Evolutionary conservation across 1,140 invertebrate species (phyloP), one percentile per base, ranked within the genome.

Genomic region (Lepidurus apus): DNA sequence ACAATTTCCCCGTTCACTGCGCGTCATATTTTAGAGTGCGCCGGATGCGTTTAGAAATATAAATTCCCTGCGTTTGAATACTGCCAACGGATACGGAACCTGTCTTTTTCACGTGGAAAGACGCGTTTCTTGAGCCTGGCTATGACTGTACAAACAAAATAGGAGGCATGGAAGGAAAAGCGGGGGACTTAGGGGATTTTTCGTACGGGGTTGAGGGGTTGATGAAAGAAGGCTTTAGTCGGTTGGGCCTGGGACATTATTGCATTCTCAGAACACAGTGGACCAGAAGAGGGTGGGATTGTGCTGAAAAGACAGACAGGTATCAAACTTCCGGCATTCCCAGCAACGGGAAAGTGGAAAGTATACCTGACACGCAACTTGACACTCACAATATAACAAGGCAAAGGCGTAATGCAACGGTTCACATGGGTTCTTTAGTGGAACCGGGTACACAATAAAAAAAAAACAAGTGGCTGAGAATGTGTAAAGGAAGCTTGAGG

Each of bases 321-420:
- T 65, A 65, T 65, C 53, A 65, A 65, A 65, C 53, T 65, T 65
- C 53, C 53, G 53, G 53, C 53, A 65, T 65, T 65, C 53, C 17
- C 21, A 65, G 53, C n/a, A 11, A 65, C 21, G 53, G 53, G 53
- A 65, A 65, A 65, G 21, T 65, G 53, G 53, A 65, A 65, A 65
- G 53, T 13, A 13, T 65, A 65, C 53, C 53, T 65, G 53, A 13
- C 21, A 65, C 8, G 53, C 53, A 65, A 65, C 53, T 65, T 65
- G 53, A 65, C 53, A 65, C 53, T 65, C 53, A 17, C 53, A 7
- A 65, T 21, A 21, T 21, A 65, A 65, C 53, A 65, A 65, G 21
- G 53, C 53, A 65, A 65, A 13, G 53, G 53, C 21, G 53, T 7
- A 65, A 65, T 65, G 53, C 53, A 65, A 65, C 53, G 13, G 34